These are phyloP conservation scores for Lacanobia wlatinum DNA, from an alignment of 2,888 invertebrate genomes.

Conservation along the genomic window DNA sequence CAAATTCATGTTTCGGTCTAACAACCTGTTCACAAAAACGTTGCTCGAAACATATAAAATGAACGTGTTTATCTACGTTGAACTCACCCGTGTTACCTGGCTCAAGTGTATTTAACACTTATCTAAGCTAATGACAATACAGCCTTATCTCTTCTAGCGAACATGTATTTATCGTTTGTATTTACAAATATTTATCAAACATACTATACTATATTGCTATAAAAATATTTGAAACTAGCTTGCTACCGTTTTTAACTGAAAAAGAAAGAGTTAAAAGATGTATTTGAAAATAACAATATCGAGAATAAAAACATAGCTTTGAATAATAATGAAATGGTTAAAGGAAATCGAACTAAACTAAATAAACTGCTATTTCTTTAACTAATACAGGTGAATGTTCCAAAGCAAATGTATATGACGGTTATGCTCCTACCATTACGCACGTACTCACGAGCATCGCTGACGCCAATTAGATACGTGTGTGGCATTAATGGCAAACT, in stretches of 20 bases:
- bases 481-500: conserved; percentile 69
- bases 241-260: not conserved
- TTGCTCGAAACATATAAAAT: not conserved
- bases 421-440: conserved; percentile 44
- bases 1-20: conserved; percentile 19
- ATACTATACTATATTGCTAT: not conserved
- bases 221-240: conserved; percentile 1
- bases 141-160: conserved; percentile 39
- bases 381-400: conserved; percentile 43
- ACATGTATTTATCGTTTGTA: conserved; percentile 1
- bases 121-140: conserved; percentile 46
- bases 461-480: conserved; percentile 76
- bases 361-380: not conserved
- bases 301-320: not conserved
- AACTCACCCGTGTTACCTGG: conserved; percentile 20
- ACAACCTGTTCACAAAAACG: conserved; percentile 14
- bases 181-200: conserved; percentile 20
- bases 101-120: conserved; percentile 35
- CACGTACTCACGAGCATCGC: conserved; percentile 54
- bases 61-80: conserved; percentile 16
- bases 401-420: conserved; percentile 9
- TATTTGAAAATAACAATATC: not conserved
- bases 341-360: not conserved
- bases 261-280: not conserved
- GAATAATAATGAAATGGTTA: not conserved